Base-by-base conservation (phyloP, 1,140 invertebrate species). In the Drosophila hydei region DNA sequence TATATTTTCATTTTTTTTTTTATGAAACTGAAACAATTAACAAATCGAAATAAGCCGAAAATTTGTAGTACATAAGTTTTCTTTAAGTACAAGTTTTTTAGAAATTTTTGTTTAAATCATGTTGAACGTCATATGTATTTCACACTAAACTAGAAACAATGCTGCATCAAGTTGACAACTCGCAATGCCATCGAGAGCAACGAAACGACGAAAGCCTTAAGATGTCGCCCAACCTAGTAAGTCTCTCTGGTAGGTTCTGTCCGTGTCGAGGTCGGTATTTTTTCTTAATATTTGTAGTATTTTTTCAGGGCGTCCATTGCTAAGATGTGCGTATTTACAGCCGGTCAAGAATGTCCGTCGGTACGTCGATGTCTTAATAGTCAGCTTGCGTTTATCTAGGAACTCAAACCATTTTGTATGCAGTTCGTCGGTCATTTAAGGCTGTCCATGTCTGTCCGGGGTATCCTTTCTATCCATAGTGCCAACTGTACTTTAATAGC, bases 321-420 rank as follows among this genome's bases (percentile, higher is more conserved):
- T 48, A 2, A 78, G 43, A 68, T 83, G 81, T 85, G 81, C 81
- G 81, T 87, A 88, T 87, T 63, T 88, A 87, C 81, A 87, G 83
- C 74, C 60, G 4, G 83, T 88, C 70, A 59, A 18, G 56, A 59
- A 16, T 38, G 58, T 8, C 9, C 8, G 27, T 45, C 7, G n/a
- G 33, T 40, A 3, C 21, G 12, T 12, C 51, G 16, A 11, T n/a
- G 4, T 21, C 19, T 58, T 27, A 25, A 25, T 33, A 38, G 79
- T 84, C 79, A 59, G 75, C 79, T 79, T 83, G 42, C 75, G 79
- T 87, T 75, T 72, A 76, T 68, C 72, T 85, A 87, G 81, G 81
- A 87, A 87, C 81, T 87, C 81, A 88, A 87, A 87, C 81, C 81
- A 87, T 87, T 80, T 88, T 88, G 77, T 87, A 51, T 61, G 42